Base-by-base conservation (phyloP, 2,113 vertebrate genomes). In the Phocoena sinus region DNA sequence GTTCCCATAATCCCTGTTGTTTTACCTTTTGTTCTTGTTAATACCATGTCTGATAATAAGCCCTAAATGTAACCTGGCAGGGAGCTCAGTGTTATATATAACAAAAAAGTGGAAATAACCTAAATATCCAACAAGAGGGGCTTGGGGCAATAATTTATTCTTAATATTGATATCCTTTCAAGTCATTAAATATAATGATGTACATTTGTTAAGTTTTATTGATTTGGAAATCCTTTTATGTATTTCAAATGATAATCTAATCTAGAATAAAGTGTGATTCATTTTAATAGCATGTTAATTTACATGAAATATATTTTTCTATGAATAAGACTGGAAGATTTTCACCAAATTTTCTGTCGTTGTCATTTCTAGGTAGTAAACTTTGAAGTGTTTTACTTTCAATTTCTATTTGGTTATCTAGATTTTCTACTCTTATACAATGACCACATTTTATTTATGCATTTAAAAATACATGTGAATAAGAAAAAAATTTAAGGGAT, bases 261-360 rank as follows among this genome's bases (percentile, higher is more conserved):
- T 62, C 31, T n/a, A 56, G n/a, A 26, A 65, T 56, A 53, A 11
- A 73, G 9, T 28, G 8, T 96, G 28, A 11, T 31, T 15, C 20
- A 83, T 89, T 58, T 97, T 83, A 56, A 36, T 73, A 73, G 25
- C 17, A 36, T 47, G 20, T 17, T 87, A 50, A n/a, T 94, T 38
- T 81, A 62, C 12, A 86, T 63, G 20, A 93, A 95, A 93, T 47
- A 41, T 25, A 23, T 97, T 89, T 85, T 74, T 89, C 41, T 87
- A 53, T 36, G 6, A 68, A 56, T 63, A 85, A 28, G 17, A 21
- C 25, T 74, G 12, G 21, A 36, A 92, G 6, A 63, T n/a, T 71
- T 77, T 74, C 26, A 63, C 58, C 20, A 62, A 90, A 38, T 33
- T 68, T 76, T 65, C 38, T 62, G 15, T 91, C 17, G 20, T 36